Evolutionary conservation across 2,888 invertebrate genomes (phyloP).

Genomic region (Pristionchus fissidentatus): DNA sequence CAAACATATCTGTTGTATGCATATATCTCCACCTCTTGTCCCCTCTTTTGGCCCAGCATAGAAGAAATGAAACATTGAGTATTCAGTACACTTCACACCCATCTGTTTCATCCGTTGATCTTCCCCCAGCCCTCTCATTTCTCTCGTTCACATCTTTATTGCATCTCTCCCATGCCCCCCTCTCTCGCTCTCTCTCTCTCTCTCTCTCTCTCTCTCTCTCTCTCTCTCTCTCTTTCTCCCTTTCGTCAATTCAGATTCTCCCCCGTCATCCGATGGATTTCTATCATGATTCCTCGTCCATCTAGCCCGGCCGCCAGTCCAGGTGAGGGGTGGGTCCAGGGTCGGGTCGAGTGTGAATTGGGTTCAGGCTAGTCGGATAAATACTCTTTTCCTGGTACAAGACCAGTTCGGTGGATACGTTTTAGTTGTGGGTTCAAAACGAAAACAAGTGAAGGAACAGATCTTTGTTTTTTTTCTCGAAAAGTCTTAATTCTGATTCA

Average conservation of each 20-base stretch:
- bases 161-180: not conserved
- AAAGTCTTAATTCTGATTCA: too few relatives aligned
- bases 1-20: not conserved
- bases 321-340: not conserved
- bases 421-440: too few relatives aligned
- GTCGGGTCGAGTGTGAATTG: too few relatives aligned
- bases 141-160: not conserved
- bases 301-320: not conserved
- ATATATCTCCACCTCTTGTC: not conserved
- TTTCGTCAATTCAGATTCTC: conserved; percentile 22
- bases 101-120: not conserved
- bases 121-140: not conserved
- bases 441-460: too few relatives aligned
- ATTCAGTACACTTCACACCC: not conserved
- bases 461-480: too few relatives aligned
- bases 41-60: not conserved
- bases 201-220: not conserved
- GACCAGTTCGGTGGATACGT: too few relatives aligned
- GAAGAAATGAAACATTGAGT: too few relatives aligned
- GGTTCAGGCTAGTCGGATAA: too few relatives aligned
- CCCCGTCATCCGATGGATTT: conserved; percentile 32
- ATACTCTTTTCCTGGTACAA: too few relatives aligned
- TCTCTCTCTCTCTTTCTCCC: not conserved
- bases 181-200: not conserved
- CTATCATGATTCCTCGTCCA: not conserved